A percentile compares a stretch with the other conserved stretches of the same genome.
These are phyloP conservation scores for Diphyllodes magnificus DNA, from an alignment of 2,113 vertebrate genomes.

Conservation along the genomic window DNA sequence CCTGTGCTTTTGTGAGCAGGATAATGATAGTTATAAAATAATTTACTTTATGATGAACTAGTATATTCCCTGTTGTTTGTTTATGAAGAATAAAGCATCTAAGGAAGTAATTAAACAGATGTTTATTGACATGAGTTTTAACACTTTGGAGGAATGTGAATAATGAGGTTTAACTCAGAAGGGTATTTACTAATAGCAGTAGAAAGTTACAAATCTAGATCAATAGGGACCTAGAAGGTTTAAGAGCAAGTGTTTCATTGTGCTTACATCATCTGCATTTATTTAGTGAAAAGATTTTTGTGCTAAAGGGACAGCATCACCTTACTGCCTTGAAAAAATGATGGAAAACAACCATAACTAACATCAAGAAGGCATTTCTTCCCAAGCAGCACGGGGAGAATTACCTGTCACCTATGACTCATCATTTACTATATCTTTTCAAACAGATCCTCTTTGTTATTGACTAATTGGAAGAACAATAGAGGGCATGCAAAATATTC, in stretches of 20 bases:
- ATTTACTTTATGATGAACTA: neutral
- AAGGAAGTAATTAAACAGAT: constrained; percentile 36
- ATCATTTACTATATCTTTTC: constrained; percentile 37
- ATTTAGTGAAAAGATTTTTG: neutral
- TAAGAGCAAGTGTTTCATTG: neutral
- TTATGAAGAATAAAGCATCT: neutral
- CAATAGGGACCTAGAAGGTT: neutral
- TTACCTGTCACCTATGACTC: constrained; percentile 48
- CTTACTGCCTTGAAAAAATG: neutral
- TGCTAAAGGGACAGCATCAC: neutral
- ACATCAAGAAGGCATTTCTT: constrained; percentile 23
- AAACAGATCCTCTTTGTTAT: constrained; percentile 28
- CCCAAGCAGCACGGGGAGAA: neutral
- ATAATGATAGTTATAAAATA: neutral
- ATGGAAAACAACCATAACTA: neutral
- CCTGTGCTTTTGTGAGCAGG: neutral
- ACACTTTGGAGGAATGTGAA: constrained; percentile 5
- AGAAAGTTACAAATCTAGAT: neutral
- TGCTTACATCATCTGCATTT: neutral
- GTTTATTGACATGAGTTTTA: constrained; percentile 15
- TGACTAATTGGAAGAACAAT: constrained; percentile 49
- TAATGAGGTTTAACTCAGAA: neutral
- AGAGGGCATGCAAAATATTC: neutral
- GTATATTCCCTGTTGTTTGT: neutral
- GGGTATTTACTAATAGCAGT: neutral